Percentiles rank a stretch among this genome's conserved stretches.
These are phyloP conservation scores for Sebastolobus alascanus DNA, from an alignment of 2,797 vertebrate genomes.

Conservation along the genomic window DNA sequence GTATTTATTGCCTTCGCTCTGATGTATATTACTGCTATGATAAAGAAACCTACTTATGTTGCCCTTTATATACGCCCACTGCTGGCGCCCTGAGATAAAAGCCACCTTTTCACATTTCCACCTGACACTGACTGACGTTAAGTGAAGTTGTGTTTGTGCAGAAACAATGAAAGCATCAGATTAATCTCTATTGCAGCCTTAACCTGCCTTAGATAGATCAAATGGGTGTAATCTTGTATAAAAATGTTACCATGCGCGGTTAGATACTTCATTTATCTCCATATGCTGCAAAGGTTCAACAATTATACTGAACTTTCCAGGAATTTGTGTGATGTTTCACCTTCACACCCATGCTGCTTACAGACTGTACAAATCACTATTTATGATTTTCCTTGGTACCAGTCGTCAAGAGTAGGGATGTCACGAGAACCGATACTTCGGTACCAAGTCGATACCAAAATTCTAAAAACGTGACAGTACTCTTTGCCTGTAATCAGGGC, in stretches of 20 bases:
- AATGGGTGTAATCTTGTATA: neutral
- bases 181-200: neutral
- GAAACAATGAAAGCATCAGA: neutral
- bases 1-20: slow-evolving; percentile 8
- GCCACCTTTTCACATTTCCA: neutral
- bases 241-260: neutral
- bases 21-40: neutral
- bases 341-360: neutral
- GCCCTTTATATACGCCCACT: neutral
- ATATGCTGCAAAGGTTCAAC: slow-evolving; percentile 13
- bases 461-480: too few species aligned
- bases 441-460: too few species aligned
- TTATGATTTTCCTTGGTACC: neutral
- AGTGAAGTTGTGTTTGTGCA: neutral
- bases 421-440: too few species aligned
- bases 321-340: neutral
- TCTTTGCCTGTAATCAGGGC: too few species aligned
- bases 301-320: neutral
- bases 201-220: neutral
- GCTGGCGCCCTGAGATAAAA: neutral
- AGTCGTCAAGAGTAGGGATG: neutral
- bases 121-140: neutral
- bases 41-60: neutral
- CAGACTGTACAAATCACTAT: slow-evolving; percentile 3
- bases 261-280: slow-evolving; percentile 18